A percentile compares a stretch with the other conserved stretches of the same genome.
Evolutionary conservation across 1,140 invertebrate species (phyloP).

Genomic region (Catajapyx aquilonaris): DNA sequence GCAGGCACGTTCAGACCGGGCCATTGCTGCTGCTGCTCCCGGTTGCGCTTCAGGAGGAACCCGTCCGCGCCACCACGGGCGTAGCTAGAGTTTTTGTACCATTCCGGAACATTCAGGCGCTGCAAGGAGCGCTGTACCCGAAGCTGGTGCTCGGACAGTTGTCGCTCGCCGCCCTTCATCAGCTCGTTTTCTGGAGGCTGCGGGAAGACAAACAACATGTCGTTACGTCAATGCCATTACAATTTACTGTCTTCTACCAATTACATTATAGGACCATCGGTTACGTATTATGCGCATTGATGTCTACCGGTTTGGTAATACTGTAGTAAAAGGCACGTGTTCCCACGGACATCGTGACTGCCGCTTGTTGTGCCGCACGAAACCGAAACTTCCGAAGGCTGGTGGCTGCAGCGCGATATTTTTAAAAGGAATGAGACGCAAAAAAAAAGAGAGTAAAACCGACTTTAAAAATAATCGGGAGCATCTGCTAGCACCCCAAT

Average conservation of each 20-base stretch:
- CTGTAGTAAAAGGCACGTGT: too few relatives aligned
- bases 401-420: too few relatives aligned
- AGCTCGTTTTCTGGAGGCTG: conserved; percentile 84
- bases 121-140: conserved; percentile 77
- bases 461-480: too few relatives aligned
- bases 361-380: too few relatives aligned
- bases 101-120: conserved; percentile 81
- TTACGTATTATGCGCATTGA: too few relatives aligned
- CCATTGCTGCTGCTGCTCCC: conserved; percentile 15
- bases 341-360: too few relatives aligned
- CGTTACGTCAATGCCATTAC: conserved; percentile 4
- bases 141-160: conserved; percentile 75
- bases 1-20: conserved; percentile 9
- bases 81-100: conserved; percentile 63
- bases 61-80: conserved; percentile 30
- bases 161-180: conserved; percentile 51
- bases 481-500: too few relatives aligned
- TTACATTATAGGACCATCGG: too few relatives aligned
- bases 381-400: too few relatives aligned
- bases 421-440: too few relatives aligned
- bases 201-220: conserved; percentile 19
- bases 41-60: conserved; percentile 6
- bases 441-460: too few relatives aligned
- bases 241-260: not conserved
- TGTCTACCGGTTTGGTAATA: too few relatives aligned